Percentiles rank a stretch among this genome's conserved stretches.
phyloP scores from a whole-genome alignment of 64 coral and sea anemone genomes.

The Stylophora pistillata region DNA sequence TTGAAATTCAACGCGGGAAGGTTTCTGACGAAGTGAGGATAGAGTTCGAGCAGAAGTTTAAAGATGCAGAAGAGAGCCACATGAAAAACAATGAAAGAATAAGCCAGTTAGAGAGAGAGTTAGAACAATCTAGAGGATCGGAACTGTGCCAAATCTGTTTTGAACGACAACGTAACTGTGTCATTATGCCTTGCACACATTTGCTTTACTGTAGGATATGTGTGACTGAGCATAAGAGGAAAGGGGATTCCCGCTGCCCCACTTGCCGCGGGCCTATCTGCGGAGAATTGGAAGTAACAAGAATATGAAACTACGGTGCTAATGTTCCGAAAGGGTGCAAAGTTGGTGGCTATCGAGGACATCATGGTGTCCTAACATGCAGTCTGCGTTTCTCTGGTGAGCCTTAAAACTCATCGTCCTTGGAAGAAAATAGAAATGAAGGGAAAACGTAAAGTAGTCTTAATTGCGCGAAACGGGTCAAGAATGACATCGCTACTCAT shows the following conservation, averaged over 20 bases:
- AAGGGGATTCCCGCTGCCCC: conserved; percentile 50
- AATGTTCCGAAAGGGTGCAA: too few relatives aligned
- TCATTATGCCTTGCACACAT: conserved; percentile 75
- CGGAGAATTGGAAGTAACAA: conserved; percentile 67
- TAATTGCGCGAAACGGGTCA: too few relatives aligned
- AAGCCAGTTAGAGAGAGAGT: conserved; percentile 17
- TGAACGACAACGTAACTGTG: conserved; percentile 60
- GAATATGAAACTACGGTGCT: not conserved
- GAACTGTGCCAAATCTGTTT: conserved; percentile 81
- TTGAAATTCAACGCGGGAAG: not conserved
- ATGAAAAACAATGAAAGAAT: not conserved
- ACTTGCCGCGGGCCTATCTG: conserved; percentile 52
- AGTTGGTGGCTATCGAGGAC: too few relatives aligned
- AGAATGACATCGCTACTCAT: too few relatives aligned
- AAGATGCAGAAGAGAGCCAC: not conserved
- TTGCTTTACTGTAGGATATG: conserved; percentile 66
- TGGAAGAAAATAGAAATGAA: too few relatives aligned
- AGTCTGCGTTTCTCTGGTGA: too few relatives aligned
- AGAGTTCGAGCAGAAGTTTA: conserved; percentile 4
- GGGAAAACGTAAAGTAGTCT: too few relatives aligned
- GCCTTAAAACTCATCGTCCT: too few relatives aligned
- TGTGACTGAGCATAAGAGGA: conserved; percentile 45
- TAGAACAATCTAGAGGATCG: conserved; percentile 8
- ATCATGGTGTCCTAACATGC: too few relatives aligned
- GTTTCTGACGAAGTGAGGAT: not conserved